Evolutionary conservation across 2,797 vertebrate genomes (phyloP).

Genomic region (Neopelma chrysocephalum): DNA sequence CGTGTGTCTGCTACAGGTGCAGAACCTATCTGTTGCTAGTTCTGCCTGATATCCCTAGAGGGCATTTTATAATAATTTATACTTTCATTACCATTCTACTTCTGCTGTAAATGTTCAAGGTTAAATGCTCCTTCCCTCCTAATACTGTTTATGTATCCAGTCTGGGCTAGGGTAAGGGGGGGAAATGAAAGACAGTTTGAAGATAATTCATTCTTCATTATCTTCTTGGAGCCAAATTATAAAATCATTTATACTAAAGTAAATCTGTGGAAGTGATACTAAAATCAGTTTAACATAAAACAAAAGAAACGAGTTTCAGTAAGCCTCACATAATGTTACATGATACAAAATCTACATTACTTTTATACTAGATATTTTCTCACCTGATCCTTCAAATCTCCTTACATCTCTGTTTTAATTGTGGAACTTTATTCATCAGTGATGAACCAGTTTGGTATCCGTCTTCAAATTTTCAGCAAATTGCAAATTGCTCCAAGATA

Average conservation of each 20-base stretch:
- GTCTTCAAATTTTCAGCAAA: background rate
- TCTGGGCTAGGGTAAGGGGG: background rate
- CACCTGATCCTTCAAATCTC: background rate
- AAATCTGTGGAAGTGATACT: background rate
- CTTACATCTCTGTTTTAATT: background rate
- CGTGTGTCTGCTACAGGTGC: conserved; percentile 13
- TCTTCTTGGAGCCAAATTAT: background rate
- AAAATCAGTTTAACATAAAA: background rate
- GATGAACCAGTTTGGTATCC: background rate
- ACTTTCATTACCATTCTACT: background rate
- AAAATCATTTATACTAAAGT: background rate
- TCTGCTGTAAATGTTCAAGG: conserved; percentile 30
- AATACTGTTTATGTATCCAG: background rate
- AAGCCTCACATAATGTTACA: background rate
- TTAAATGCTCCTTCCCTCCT: background rate
- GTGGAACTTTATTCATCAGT: background rate
- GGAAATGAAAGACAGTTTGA: background rate
- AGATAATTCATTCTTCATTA: background rate
- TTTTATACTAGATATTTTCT: background rate
- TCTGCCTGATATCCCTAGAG: background rate
- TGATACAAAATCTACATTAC: background rate
- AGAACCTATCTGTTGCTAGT: background rate
- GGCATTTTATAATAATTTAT: conserved; percentile 49
- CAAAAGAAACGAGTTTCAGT: background rate
- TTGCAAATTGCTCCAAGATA: background rate